Conservation (phyloP, 2,888 invertebrate species). For the Acleris holmiana region DNA sequence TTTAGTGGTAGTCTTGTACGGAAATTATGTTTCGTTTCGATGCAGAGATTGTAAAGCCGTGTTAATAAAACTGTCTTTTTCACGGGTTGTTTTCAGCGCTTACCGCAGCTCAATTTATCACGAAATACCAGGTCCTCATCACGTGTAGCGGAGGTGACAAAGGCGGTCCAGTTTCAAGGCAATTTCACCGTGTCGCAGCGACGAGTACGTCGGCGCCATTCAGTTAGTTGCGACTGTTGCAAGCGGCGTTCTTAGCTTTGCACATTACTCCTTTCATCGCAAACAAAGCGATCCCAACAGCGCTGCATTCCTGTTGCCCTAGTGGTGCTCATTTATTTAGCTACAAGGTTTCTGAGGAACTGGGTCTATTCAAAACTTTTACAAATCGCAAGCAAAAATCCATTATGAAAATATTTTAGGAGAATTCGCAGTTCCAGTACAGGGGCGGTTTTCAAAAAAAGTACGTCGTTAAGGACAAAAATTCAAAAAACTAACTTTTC, state of each 20-base stretch:
- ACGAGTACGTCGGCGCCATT: slow-evolving; percentile 41
- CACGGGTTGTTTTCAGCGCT: slow-evolving; percentile 1
- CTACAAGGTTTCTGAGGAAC: not conserved
- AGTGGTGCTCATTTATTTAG: slow-evolving; percentile 26
- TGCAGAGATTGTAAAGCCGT: too few species aligned
- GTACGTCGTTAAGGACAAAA: too few species aligned
- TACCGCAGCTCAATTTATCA: slow-evolving; percentile 15
- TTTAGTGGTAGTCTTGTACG: too few species aligned
- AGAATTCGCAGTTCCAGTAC: too few species aligned
- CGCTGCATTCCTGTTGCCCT: slow-evolving; percentile 22
- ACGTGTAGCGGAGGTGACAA: slow-evolving; percentile 21
- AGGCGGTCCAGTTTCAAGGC: slow-evolving; percentile 48
- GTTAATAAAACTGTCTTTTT: not conserved
- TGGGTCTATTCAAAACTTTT: not conserved
- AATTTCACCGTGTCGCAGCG: slow-evolving; percentile 53
- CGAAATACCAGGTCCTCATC: slow-evolving; percentile 25
- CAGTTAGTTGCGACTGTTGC: slow-evolving; percentile 30
- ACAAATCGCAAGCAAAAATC: too few species aligned
- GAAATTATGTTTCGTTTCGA: too few species aligned
- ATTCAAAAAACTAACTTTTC: too few species aligned
- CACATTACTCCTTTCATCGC: slow-evolving; percentile 35
- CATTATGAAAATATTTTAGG: too few species aligned
- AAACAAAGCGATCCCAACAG: slow-evolving; percentile 29
- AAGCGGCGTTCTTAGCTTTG: slow-evolving; percentile 30
- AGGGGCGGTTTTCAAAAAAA: too few species aligned